These are phyloP conservation scores for Thaleichthys pacificus DNA, from an alignment of 2,797 vertebrate species.

Conservation along the genomic window DNA sequence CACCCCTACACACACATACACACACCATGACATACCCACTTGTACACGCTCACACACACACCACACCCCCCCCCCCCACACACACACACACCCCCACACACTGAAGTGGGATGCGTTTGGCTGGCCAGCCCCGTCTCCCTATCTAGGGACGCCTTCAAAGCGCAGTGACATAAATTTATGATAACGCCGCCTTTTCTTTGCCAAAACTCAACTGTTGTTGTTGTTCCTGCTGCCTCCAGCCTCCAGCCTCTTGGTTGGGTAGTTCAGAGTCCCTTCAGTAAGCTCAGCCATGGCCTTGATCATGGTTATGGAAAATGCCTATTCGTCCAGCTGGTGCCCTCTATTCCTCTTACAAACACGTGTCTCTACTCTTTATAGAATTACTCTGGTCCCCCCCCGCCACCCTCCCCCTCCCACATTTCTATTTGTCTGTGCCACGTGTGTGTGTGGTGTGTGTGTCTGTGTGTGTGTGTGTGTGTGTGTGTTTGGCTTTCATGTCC, in stretches of 20 bases:
- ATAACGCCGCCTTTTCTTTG: conserved; percentile 75
- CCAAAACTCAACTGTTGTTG: conserved; percentile 81
- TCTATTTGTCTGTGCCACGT: conserved; percentile 1
- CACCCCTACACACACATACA: background rate
- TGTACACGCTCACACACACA: background rate
- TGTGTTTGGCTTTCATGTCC: conserved; percentile 36
- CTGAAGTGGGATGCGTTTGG: conserved; percentile 60
- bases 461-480: conserved; percentile 32
- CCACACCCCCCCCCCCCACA: conserved; percentile 22
- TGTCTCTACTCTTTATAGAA: conserved; percentile 50
- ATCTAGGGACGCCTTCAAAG: conserved; percentile 82
- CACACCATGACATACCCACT: background rate
- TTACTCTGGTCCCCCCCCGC: conserved; percentile 33
- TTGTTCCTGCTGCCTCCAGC: conserved; percentile 61
- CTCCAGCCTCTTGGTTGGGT: conserved; percentile 21
- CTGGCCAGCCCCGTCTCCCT: conserved; percentile 48
- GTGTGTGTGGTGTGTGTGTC: conserved; percentile 4
- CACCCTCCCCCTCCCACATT: conserved; percentile 25
- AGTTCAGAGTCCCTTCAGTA: conserved; percentile 53
- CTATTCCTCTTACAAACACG: conserved; percentile 57
- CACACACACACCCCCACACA: conserved; percentile 17
- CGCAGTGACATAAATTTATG: conserved; percentile 83
- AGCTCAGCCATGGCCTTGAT: conserved; percentile 74
- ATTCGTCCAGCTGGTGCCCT: conserved; percentile 77
- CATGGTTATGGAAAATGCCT: conserved; percentile 70